Evolutionary conservation across 2,888 invertebrate species (phyloP), one percentile per base, ranked within the genome.

Genomic region (Caenorhabditis becei): DNA sequence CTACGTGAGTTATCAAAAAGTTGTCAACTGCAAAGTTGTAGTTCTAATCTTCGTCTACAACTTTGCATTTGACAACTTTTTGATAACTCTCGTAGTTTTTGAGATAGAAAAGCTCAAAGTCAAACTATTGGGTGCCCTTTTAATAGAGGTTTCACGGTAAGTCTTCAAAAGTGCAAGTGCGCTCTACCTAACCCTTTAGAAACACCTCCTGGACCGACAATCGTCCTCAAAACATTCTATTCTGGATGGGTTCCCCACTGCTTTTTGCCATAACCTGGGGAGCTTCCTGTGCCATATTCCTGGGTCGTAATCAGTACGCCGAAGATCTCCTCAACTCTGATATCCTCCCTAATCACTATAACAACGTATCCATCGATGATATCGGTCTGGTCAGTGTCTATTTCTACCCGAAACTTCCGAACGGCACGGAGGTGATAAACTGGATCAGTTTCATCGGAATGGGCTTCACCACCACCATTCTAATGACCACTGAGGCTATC

Each of bases 381-480:
- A 71, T 72, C n/a, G 72, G 72, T 2, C 54, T 72, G 24, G 63
- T 63, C 28, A 54, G 63, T 7, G 56, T 61, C 0, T 11, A 56
- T n/a, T 63, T 72, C 28, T 72, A 63, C 16, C 72, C 72, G 10
- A 32, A 44, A n/a, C 10, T 72, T 8, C 41, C 23, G 10, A 41
- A 63, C 26, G 66, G 65, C 0, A 62, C 53, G 14, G 23, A 32
- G 28, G 20, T 62, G 11, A n/a, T 54, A 11, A 75, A 75, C 51
- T 75, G 61, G 66, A 53, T 59, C 28, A 41, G 61, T n/a, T 35
- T 75, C 32, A 61, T 49, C 10, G 66, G 75, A 4, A 51, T 75
- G 14, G 23, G 61, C 23, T 23, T 75, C 28, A 24, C 59, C 16
- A 44, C 54, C 7, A 59, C 54, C 23, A 59, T 53, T 18, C 28